Evolutionary conservation across 30 jellyfish, hydroid and myxozoan species (phyloP).

Genomic region (Morbakka virulenta): DNA sequence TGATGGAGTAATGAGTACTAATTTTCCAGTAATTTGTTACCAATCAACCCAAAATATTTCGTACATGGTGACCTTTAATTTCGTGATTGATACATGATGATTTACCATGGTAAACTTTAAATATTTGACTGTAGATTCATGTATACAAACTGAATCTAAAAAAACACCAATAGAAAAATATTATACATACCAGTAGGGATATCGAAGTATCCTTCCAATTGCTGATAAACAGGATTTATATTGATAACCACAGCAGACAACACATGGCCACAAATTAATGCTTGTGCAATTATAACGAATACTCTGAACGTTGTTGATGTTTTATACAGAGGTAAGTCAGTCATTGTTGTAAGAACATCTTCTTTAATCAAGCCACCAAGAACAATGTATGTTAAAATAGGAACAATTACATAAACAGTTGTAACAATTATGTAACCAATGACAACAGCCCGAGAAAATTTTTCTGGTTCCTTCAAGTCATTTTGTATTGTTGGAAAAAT

Average conservation of each 20-base stretch:
- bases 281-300: constrained; percentile 76
- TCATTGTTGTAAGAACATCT: constrained; percentile 74
- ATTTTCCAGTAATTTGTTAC: no score
- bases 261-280: constrained; percentile 85
- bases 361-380: constrained; percentile 83
- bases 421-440: constrained; percentile 69
- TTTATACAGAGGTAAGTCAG: constrained; percentile 43
- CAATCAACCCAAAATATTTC: no score
- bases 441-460: constrained; percentile 62
- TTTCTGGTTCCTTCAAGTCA: constrained; percentile 85
- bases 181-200: constrained; percentile 89
- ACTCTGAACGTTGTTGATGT: constrained; percentile 52
- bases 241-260: constrained; percentile 81
- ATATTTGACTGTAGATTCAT: no score
- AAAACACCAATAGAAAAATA: no score
- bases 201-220: constrained; percentile 61
- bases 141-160: no score
- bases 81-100: no score
- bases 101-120: no score
- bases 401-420: constrained; percentile 55
- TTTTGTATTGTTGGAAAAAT: constrained; percentile 91
- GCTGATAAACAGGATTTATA: constrained; percentile 87
- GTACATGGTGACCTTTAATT: no score
- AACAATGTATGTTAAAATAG: constrained; percentile 65
- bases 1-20: no score